Evolutionary conservation across 2,888 invertebrate species (phyloP).

Genomic region (Ethmia dodecea): DNA sequence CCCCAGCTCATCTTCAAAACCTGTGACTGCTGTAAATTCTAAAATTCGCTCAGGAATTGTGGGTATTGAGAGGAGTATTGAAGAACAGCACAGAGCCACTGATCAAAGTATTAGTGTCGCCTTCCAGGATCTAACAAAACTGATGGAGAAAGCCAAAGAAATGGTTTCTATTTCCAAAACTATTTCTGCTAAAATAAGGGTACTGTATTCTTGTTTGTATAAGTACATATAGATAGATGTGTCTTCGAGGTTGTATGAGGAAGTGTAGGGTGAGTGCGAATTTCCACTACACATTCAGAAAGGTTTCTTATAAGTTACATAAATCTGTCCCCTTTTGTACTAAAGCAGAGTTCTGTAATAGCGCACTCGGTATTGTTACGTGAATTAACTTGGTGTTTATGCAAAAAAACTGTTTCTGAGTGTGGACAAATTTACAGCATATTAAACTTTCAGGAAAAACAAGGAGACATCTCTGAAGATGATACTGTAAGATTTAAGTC

Average conservation of each 20-base stretch:
- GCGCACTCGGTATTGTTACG: no score
- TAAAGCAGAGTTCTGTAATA: no score
- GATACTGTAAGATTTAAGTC: constrained; percentile 98
- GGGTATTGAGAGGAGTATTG: constrained; percentile 95
- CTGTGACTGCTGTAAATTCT: constrained; percentile 62
- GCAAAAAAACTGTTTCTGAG: no score
- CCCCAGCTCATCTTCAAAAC: constrained; percentile 30
- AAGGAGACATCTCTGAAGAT: constrained; percentile 97
- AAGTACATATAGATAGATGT: no score
- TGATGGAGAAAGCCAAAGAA: constrained; percentile 98
- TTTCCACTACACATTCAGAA: no score
- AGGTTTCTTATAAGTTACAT: no score
- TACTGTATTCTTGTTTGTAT: no score
- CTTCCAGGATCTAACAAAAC: constrained; percentile 95
- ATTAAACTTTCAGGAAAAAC: constrained; percentile 83
- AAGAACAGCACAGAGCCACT: constrained; percentile 93
- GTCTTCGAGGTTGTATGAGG: no score
- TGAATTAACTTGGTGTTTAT: no score
- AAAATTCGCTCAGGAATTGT: constrained; percentile 93
- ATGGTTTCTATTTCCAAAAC: constrained; percentile 96
- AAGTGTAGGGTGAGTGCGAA: no score
- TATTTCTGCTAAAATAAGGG: constrained; percentile 94
- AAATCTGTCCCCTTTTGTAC: no score
- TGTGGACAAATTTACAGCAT: no score
- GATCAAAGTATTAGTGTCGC: constrained; percentile 95